These are phyloP conservation scores for Elephas maximus DNA, from an alignment of 2,113 vertebrate genomes.

Conservation along the genomic window DNA sequence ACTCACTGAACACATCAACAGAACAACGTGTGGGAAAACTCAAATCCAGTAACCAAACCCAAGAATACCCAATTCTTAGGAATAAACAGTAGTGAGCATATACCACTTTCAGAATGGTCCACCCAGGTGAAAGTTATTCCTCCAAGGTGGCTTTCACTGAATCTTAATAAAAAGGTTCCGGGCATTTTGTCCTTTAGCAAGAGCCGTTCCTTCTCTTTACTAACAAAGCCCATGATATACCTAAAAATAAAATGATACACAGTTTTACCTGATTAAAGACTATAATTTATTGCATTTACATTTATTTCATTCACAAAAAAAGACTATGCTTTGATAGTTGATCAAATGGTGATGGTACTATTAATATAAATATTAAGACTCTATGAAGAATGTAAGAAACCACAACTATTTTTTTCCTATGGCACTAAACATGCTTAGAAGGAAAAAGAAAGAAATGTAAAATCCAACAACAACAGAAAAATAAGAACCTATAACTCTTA, in stretches of 20 bases:
- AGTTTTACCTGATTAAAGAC: background rate
- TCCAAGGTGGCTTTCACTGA: slow-evolving; percentile 98
- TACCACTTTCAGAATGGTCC: slow-evolving; percentile 94
- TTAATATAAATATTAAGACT: background rate
- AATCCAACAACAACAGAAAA: background rate
- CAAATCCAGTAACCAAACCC: background rate
- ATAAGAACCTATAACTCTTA: background rate
- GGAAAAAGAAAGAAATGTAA: background rate
- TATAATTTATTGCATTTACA: background rate
- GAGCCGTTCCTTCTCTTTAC: slow-evolving; percentile 96
- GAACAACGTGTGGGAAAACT: background rate
- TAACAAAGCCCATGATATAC: slow-evolving; percentile 98
- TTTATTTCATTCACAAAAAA: slow-evolving; percentile 35
- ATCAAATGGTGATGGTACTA: background rate
- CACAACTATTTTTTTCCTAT: background rate
- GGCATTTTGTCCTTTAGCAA: slow-evolving; percentile 95
- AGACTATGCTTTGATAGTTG: slow-evolving; percentile 28
- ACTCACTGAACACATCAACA: background rate
- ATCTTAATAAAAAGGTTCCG: slow-evolving; percentile 96
- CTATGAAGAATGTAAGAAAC: slow-evolving; percentile 6
- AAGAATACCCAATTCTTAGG: background rate
- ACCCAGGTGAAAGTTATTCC: slow-evolving; percentile 99
- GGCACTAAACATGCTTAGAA: background rate
- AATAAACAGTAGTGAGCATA: slow-evolving; percentile 32
- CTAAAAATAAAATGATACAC: slow-evolving; percentile 84